Evolutionary conservation across 2,888 invertebrate species (phyloP).

Genomic region (Cosmopolites sordidus): DNA sequence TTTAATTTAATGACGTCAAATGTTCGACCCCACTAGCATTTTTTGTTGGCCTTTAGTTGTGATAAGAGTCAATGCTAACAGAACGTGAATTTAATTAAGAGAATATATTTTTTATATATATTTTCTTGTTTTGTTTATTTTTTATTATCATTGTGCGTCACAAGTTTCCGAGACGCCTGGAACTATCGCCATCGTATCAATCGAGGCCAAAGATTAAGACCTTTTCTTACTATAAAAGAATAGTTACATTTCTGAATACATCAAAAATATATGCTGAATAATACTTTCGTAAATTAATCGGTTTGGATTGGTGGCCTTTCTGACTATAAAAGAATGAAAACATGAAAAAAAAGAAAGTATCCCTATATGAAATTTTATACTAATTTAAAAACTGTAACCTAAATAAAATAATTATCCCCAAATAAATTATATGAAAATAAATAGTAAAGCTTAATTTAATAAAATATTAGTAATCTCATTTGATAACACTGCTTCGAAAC

Average conservation of each 20-base stretch:
- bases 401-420: no score
- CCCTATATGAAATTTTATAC: no score
- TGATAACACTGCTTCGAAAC: no score
- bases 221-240: slow-evolving; percentile 6
- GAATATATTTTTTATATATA: neutral
- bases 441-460: no score
- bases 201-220: slow-evolving; percentile 11
- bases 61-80: neutral
- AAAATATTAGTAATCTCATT: no score
- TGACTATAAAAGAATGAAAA: no score
- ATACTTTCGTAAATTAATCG: no score
- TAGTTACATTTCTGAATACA: no score
- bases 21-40: slow-evolving; percentile 19
- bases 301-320: no score
- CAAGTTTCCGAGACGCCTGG: slow-evolving; percentile 13
- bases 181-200: slow-evolving; percentile 10
- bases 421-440: no score
- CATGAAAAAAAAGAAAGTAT: no score
- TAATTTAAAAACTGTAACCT: no score
- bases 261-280: neutral
- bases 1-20: slow-evolving; percentile 21
- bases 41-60: slow-evolving; percentile 15
- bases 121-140: slow-evolving; percentile 2
- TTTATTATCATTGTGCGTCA: slow-evolving; percentile 14
- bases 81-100: neutral